Percentiles rank a stretch among this genome's conserved stretches.
Conservation (phyloP, 2,888 invertebrate genomes). For the Agrotis exclamationis region DNA sequence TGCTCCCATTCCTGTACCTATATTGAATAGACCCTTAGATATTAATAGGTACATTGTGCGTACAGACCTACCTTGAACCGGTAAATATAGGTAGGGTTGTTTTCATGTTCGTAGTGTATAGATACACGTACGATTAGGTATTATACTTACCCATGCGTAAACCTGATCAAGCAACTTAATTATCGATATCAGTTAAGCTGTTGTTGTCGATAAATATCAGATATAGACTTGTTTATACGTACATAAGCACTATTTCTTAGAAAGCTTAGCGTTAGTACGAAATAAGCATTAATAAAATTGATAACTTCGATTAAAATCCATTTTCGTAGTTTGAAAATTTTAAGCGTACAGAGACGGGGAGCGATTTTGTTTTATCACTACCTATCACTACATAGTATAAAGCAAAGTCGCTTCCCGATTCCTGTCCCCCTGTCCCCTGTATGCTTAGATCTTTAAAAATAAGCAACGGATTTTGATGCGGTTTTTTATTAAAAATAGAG, state of each 20-base stretch:
- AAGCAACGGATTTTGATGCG: too few species aligned
- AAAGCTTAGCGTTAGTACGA: neutral
- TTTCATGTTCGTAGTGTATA: conserved; percentile 5
- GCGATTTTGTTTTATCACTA: too few species aligned
- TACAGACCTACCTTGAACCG: neutral
- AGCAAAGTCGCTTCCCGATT: too few species aligned
- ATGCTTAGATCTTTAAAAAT: too few species aligned
- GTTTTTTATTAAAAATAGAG: too few species aligned
- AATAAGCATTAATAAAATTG: neutral
- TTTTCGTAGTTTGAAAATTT: too few species aligned
- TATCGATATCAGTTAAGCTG: conserved; percentile 13
- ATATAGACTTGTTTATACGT: neutral
- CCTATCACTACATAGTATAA: too few species aligned
- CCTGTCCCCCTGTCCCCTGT: too few species aligned
- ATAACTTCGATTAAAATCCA: too few species aligned
- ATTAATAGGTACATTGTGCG: conserved; percentile 7
- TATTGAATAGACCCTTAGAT: conserved; percentile 36
- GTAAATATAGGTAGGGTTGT: neutral
- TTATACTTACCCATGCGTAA: conserved; percentile 35
- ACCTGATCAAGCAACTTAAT: conserved; percentile 31
- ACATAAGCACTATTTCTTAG: neutral
- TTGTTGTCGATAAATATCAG: conserved; percentile 5
- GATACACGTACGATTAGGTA: conserved; percentile 15
- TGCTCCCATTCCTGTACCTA: conserved; percentile 78
- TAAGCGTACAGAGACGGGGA: too few species aligned